These are phyloP conservation scores for Spodoptera littoralis DNA, from an alignment of 2,888 invertebrate species.

Conservation along the genomic window DNA sequence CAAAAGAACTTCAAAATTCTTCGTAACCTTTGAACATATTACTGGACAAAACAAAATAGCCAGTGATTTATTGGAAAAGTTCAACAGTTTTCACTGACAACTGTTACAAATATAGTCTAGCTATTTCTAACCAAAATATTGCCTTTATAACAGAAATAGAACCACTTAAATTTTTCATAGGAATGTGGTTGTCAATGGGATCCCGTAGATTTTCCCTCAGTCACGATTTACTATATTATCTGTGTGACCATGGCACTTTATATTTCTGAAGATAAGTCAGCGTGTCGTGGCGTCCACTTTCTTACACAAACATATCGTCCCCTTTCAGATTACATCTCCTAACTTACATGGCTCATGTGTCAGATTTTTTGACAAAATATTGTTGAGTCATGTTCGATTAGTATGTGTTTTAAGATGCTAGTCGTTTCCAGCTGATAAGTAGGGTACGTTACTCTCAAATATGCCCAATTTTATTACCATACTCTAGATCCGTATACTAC, in stretches of 20 bases:
- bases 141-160: conserved; percentile 13
- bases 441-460: no score
- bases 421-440: not conserved
- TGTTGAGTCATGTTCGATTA: not conserved
- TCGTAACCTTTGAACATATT: no score
- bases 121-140: no score
- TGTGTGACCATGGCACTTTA: conserved; percentile 47
- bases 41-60: no score
- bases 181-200: conserved; percentile 43
- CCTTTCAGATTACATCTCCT: conserved; percentile 52
- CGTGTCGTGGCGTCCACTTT: conserved; percentile 47
- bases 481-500: no score
- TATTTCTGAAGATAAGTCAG: conserved; percentile 61
- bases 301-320: conserved; percentile 50
- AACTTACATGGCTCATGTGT: conserved; percentile 38
- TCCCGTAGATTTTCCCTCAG: conserved; percentile 47
- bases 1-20: no score
- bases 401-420: conserved; percentile 3
- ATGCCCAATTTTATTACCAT: no score
- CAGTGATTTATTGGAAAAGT: no score
- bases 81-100: no score
- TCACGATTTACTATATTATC: conserved; percentile 52
- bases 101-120: no score
- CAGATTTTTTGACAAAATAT: conserved; percentile 21
- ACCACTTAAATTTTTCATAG: conserved; percentile 14